phyloP scores from a whole-genome alignment of 2,113 vertebrate genomes.

The Arvicanthis niloticus region DNA sequence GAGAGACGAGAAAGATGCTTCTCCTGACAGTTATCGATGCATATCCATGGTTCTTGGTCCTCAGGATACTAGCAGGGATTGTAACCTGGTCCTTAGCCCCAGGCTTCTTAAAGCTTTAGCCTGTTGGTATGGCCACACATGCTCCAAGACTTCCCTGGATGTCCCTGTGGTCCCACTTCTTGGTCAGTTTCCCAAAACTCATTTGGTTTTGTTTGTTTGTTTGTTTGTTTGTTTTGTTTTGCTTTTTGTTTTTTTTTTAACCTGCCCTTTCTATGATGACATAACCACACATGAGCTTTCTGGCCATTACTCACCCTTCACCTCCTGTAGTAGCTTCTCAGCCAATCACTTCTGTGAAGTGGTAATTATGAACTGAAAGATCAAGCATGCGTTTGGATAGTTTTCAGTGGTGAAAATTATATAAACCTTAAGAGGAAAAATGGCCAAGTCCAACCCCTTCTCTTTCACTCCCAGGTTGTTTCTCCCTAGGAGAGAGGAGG shows the following conservation, averaged over 20 bases:
- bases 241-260: no score
- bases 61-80: rapidly evolving
- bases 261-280: rapidly evolving
- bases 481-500: no score
- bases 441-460: background rate
- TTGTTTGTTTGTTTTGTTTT: no score
- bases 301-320: rapidly evolving
- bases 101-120: background rate
- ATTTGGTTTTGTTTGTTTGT: no score
- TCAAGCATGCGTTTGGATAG: background rate
- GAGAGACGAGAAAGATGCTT: background rate
- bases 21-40: rapidly evolving
- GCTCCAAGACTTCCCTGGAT: background rate
- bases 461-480: no score
- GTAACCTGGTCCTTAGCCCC: background rate
- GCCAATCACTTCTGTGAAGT: rapidly evolving
- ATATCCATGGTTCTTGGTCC: rapidly evolving
- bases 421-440: background rate
- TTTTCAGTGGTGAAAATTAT: background rate
- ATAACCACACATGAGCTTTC: rapidly evolving
- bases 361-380: background rate
- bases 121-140: rapidly evolving
- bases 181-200: background rate
- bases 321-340: background rate
- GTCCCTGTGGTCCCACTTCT: background rate